Conservation (phyloP, 2,797 vertebrate species). For the Cirrhinus mrigala region DNA sequence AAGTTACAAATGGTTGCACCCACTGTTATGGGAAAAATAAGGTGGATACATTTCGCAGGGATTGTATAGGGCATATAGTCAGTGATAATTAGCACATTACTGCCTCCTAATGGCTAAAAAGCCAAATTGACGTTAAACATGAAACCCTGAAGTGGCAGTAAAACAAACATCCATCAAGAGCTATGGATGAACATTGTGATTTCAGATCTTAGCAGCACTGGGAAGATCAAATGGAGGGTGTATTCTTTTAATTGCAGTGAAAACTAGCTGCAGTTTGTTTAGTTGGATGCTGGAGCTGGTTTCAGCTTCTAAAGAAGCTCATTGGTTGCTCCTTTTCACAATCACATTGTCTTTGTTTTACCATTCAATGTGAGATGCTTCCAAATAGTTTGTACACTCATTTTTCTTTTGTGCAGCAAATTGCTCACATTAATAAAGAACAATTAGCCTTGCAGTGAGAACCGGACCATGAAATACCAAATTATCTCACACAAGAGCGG, state of each 20-base stretch:
- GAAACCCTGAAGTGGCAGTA: background rate
- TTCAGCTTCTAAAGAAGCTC: background rate
- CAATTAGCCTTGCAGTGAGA: conserved; percentile 15
- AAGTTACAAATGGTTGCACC: no score
- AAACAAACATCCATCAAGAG: background rate
- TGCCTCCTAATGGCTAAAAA: conserved; percentile 36
- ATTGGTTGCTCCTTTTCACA: background rate
- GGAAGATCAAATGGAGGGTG: background rate
- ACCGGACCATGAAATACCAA: conserved; percentile 19
- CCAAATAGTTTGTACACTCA: background rate
- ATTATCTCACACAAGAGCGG: conserved; percentile 12
- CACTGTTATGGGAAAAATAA: no score
- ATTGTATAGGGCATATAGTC: background rate
- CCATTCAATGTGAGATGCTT: background rate
- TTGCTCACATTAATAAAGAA: conserved; percentile 9
- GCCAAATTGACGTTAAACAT: background rate
- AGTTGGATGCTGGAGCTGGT: background rate
- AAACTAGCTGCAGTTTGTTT: background rate
- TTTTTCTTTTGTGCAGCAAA: background rate
- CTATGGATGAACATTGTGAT: background rate
- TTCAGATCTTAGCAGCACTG: background rate
- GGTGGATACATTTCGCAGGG: background rate
- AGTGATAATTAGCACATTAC: conserved; percentile 20
- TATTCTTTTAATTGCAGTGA: background rate
- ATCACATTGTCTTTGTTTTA: background rate